phyloP scores from a whole-genome alignment of 2,888 invertebrate species.

The Baccha elongata region DNA sequence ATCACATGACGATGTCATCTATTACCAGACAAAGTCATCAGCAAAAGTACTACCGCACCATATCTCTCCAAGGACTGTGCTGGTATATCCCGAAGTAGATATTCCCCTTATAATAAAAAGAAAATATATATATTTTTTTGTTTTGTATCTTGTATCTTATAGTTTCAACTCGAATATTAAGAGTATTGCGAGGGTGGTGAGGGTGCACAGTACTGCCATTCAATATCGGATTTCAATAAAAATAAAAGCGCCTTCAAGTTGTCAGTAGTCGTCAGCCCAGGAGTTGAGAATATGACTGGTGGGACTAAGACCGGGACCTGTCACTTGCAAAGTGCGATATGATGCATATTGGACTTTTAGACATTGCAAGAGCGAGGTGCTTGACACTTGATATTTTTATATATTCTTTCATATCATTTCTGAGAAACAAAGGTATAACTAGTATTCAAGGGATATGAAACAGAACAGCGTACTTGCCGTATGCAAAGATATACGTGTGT shows the following conservation, averaged over 20 bases:
- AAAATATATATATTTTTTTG: slow-evolving; percentile 4
- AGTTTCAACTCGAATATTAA: slow-evolving; percentile 27
- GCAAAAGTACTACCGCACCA: slow-evolving; percentile 29
- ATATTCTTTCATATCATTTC: slow-evolving; percentile 10
- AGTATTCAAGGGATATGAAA: slow-evolving; percentile 1
- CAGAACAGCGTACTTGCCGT: background rate
- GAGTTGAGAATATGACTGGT: slow-evolving; percentile 22
- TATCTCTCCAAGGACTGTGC: slow-evolving; percentile 3
- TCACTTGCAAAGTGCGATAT: slow-evolving; percentile 71
- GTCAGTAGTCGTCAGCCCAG: slow-evolving; percentile 62
- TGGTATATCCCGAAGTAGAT: background rate
- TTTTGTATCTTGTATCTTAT: slow-evolving; percentile 20
- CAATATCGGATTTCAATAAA: slow-evolving; percentile 71
- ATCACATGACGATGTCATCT: slow-evolving; percentile 9
- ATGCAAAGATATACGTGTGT: background rate
- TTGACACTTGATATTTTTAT: slow-evolving; percentile 70
- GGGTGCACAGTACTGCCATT: slow-evolving; percentile 57
- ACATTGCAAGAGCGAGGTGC: slow-evolving; percentile 57
- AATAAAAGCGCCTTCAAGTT: slow-evolving; percentile 72
- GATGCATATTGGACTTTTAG: slow-evolving; percentile 71
- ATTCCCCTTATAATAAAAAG: slow-evolving; percentile 30
- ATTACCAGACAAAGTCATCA: slow-evolving; percentile 57
- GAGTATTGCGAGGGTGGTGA: background rate
- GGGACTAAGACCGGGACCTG: slow-evolving; percentile 32
- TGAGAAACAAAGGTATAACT: slow-evolving; percentile 8